A percentile compares a stretch with the other conserved stretches of the same genome.
These are phyloP conservation scores for Vipera latastei DNA, from an alignment of 2,797 vertebrate genomes.

Conservation along the genomic window DNA sequence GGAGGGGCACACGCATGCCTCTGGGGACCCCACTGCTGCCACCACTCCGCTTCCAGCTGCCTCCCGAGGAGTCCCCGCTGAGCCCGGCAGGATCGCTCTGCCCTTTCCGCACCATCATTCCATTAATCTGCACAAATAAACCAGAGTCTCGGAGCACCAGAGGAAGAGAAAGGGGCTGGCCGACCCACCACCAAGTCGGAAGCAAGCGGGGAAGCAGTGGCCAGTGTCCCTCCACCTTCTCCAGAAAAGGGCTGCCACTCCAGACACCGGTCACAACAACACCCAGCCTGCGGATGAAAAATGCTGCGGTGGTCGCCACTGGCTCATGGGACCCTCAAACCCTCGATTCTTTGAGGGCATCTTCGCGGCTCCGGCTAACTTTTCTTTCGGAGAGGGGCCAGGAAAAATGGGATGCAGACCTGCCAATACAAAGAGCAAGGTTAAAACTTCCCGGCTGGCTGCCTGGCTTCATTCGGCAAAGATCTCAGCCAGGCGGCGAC, in stretches of 20 bases:
- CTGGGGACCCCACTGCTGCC: slow-evolving; percentile 69
- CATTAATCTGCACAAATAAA: slow-evolving; percentile 73
- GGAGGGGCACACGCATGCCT: slow-evolving; percentile 80
- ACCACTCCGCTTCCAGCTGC: slow-evolving; percentile 66
- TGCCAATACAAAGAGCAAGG: neutral
- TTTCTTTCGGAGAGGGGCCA: neutral
- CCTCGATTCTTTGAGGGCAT: neutral
- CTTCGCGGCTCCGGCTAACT: neutral
- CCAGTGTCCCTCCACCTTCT: neutral
- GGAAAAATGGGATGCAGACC: neutral
- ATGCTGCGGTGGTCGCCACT: neutral
- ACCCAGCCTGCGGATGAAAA: neutral
- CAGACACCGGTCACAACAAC: neutral
- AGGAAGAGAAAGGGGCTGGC: neutral
- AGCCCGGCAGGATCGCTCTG: slow-evolving; percentile 75
- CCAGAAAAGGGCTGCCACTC: neutral
- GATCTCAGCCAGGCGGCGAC: slow-evolving; percentile 65
- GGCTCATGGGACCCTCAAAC: neutral
- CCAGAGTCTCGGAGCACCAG: slow-evolving; percentile 50
- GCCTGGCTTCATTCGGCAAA: neutral
- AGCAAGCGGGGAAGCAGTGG: neutral
- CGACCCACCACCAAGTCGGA: too few species aligned
- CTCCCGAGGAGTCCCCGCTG: slow-evolving; percentile 78
- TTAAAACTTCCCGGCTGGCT: neutral
- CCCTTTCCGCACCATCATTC: slow-evolving; percentile 85